Evolutionary conservation across 2,888 invertebrate genomes (phyloP).

Genomic region (Nasonia oneida): DNA sequence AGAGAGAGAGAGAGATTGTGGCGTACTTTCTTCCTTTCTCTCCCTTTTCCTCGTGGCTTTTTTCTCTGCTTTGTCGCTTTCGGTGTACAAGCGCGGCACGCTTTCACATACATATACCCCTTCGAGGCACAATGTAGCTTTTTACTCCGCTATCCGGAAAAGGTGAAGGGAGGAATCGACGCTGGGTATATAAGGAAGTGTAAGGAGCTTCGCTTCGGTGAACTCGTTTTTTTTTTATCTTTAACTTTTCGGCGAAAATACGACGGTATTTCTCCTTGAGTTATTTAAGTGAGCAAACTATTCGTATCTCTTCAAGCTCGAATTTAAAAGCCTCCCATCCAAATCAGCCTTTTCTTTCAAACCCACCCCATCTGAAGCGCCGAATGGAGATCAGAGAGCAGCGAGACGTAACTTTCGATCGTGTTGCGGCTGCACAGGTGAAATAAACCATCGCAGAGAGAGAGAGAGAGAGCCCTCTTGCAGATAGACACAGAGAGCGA

Average conservation of each 20-base stretch:
- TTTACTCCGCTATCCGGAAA: slow-evolving; percentile 52
- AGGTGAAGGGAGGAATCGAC: slow-evolving; percentile 30
- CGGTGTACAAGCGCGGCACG: background rate
- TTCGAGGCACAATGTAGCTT: slow-evolving; percentile 53
- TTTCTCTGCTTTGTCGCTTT: slow-evolving; percentile 61
- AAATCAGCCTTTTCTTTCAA: background rate
- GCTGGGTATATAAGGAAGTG: background rate
- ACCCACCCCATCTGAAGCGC: background rate
- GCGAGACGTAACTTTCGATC: slow-evolving; percentile 29
- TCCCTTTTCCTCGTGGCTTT: slow-evolving; percentile 64
- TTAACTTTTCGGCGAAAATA: background rate
- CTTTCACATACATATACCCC: slow-evolving; percentile 36
- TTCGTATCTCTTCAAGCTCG: no score
- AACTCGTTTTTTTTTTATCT: background rate
- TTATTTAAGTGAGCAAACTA: no score
- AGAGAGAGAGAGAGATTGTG: slow-evolving; percentile 31
- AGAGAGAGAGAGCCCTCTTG: background rate
- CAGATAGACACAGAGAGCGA: background rate
- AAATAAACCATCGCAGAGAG: slow-evolving; percentile 33
- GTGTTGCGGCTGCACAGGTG: background rate
- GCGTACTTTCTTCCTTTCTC: slow-evolving; percentile 49
- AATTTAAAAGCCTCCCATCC: background rate
- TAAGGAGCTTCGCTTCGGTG: background rate
- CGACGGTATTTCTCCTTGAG: no score
- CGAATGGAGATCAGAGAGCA: slow-evolving; percentile 17